These are phyloP conservation scores for Caiman crocodilus DNA, from an alignment of 2,797 vertebrate species.

Conservation along the genomic window DNA sequence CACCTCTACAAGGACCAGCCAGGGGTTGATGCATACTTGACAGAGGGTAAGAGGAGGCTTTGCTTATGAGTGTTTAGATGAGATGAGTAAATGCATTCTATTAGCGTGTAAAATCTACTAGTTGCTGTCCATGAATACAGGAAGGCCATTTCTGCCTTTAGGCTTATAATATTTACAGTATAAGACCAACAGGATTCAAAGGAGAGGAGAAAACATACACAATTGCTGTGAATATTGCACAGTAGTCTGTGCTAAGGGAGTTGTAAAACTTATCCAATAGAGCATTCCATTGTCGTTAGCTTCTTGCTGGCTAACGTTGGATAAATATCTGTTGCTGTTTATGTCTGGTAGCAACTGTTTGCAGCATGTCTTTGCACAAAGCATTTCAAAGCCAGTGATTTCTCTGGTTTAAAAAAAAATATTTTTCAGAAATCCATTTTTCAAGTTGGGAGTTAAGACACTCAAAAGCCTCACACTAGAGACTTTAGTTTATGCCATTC, in stretches of 20 bases:
- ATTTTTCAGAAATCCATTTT: background rate
- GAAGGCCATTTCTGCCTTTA: too few species aligned
- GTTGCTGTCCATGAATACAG: too few species aligned
- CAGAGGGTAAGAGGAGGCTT: background rate
- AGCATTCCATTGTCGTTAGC: slow-evolving; percentile 8
- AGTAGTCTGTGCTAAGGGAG: too few species aligned
- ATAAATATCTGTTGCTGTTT: slow-evolving; percentile 54
- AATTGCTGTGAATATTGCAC: too few species aligned
- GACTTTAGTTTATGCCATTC: slow-evolving; percentile 27
- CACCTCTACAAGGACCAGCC: background rate
- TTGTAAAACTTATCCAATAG: too few species aligned
- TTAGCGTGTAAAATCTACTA: too few species aligned
- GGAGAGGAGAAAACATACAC: too few species aligned
- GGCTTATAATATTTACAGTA: too few species aligned
- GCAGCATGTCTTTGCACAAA: slow-evolving; percentile 33
- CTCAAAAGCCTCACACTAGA: slow-evolving; percentile 49
- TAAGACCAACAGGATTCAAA: too few species aligned
- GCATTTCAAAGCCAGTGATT: slow-evolving; percentile 18
- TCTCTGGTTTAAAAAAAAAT: background rate
- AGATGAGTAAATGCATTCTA: too few species aligned
- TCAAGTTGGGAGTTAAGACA: slow-evolving; percentile 47
- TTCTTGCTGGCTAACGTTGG: slow-evolving; percentile 45
- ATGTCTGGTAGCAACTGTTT: slow-evolving; percentile 58
- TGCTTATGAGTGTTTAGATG: too few species aligned
- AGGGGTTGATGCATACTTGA: background rate